phyloP scores from a whole-genome alignment of 2,888 invertebrate species.

The Mayetiola destructor region DNA sequence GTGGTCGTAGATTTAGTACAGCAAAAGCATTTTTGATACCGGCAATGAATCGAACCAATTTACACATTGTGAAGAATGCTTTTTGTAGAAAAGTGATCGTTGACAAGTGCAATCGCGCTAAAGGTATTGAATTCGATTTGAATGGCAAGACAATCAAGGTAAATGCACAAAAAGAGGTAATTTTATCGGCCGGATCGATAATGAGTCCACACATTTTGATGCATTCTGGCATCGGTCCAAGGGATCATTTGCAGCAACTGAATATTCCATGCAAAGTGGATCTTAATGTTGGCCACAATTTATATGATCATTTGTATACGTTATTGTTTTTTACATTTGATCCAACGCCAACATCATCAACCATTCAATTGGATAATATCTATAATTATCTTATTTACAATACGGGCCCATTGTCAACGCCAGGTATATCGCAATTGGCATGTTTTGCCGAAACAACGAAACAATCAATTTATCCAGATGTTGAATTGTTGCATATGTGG shows the following conservation, averaged over 20 bases:
- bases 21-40: constrained; percentile 11
- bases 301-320: neutral
- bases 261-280: neutral
- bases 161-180: neutral
- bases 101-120: constrained; percentile 31
- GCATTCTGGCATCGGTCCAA: neutral
- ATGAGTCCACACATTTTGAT: neutral
- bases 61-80: constrained; percentile 16
- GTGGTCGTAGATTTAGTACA: constrained; percentile 12
- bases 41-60: neutral
- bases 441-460: neutral
- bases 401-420: neutral
- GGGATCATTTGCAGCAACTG: neutral
- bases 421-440: neutral
- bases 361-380: neutral
- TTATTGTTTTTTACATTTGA: neutral
- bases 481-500: neutral
- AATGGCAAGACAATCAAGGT: neutral
- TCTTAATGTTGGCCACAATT: constrained; percentile 11
- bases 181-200: neutral
- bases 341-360: neutral
- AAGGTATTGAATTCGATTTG: constrained; percentile 36
- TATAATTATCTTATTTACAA: constrained; percentile 4
- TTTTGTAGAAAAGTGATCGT: constrained; percentile 17
- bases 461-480: neutral